phyloP scores from a whole-genome alignment of 2,797 vertebrate species.

The Dryobates pubescens region DNA sequence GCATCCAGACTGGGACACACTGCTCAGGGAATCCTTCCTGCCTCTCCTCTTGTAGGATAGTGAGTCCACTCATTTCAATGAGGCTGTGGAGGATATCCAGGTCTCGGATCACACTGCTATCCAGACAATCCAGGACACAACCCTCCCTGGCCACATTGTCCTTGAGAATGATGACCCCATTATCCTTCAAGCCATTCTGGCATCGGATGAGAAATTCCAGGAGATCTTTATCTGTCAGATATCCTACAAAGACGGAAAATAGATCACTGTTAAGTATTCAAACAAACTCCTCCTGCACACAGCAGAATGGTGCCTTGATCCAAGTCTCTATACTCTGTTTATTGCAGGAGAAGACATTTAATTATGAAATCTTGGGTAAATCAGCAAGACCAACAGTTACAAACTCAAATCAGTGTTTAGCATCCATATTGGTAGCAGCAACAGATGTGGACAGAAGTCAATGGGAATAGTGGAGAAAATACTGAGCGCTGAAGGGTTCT shows the following conservation, averaged over 20 bases:
- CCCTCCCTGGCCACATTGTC: constrained; percentile 94
- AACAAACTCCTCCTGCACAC: background rate
- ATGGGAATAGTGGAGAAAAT: constrained; percentile 23
- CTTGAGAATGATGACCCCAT: constrained; percentile 91
- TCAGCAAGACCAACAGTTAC: background rate
- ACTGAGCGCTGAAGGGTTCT: constrained; percentile 51
- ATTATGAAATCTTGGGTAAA: background rate
- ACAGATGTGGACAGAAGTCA: constrained; percentile 36
- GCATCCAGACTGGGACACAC: constrained; percentile 94
- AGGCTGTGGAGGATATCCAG: constrained; percentile 89
- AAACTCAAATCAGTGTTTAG: background rate
- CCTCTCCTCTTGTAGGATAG: constrained; percentile 83
- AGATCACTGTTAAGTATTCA: background rate
- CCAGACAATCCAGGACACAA: constrained; percentile 87
- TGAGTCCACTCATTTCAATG: constrained; percentile 86
- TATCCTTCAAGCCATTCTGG: constrained; percentile 85
- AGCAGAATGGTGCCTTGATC: background rate
- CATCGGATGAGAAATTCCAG: constrained; percentile 88
- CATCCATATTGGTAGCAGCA: background rate
- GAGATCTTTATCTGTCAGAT: constrained; percentile 94
- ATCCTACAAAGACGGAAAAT: constrained; percentile 76
- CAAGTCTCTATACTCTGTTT: background rate
- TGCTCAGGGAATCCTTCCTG: constrained; percentile 90
- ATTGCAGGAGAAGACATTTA: background rate
- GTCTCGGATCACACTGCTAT: constrained; percentile 93